A percentile compares a stretch with the other conserved stretches of the same genome.
Conservation (phyloP, 2,888 invertebrate species). For the Escarpia spicata region DNA sequence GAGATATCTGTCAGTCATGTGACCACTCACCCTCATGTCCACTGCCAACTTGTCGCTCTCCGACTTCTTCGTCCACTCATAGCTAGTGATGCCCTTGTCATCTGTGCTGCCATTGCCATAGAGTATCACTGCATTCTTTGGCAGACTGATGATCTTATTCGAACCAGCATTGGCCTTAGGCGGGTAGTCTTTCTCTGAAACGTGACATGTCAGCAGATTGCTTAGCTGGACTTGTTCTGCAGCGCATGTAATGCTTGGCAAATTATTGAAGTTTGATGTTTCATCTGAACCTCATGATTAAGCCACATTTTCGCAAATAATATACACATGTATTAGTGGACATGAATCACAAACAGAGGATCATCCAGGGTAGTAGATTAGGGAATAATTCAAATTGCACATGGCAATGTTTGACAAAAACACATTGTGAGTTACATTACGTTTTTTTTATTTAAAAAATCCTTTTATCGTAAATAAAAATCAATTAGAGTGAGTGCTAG, state of each 20-base stretch:
- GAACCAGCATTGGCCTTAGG: slow-evolving; percentile 94
- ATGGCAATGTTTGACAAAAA: too few relatives aligned
- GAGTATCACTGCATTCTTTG: slow-evolving; percentile 83
- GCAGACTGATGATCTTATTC: slow-evolving; percentile 88
- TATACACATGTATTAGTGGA: too few relatives aligned
- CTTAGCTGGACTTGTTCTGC: neutral
- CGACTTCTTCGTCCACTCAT: slow-evolving; percentile 92
- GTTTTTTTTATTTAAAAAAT: too few relatives aligned
- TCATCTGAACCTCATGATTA: neutral
- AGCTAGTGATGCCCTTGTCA: slow-evolving; percentile 90
- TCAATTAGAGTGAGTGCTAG: too few relatives aligned
- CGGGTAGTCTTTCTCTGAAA: slow-evolving; percentile 85
- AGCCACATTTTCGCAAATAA: neutral
- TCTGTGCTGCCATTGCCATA: slow-evolving; percentile 92
- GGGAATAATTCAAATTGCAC: too few relatives aligned
- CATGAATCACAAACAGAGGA: too few relatives aligned
- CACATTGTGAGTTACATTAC: too few relatives aligned
- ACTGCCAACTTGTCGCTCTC: slow-evolving; percentile 84
- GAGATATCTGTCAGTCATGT: neutral
- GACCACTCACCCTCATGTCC: slow-evolving; percentile 79
- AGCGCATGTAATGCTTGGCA: neutral
- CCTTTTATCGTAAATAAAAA: too few relatives aligned
- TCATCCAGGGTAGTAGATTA: too few relatives aligned
- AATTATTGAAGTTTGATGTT: neutral
- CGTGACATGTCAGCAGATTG: neutral